Evolutionary conservation across 2,888 invertebrate species (phyloP).

Genomic region (Agrochola lota): DNA sequence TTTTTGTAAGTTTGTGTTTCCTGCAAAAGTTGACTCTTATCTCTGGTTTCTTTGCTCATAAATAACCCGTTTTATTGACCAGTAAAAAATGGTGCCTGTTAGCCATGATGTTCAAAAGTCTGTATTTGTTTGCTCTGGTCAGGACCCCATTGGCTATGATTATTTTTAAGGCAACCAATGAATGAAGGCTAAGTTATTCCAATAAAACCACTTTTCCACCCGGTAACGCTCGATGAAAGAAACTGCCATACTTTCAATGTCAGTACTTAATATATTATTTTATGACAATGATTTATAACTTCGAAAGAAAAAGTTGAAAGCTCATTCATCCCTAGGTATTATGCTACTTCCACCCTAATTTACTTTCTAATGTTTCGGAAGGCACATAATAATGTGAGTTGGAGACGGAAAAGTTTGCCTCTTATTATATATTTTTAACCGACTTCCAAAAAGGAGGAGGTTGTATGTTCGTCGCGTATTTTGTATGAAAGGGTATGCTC

Average conservation of each 20-base stretch:
- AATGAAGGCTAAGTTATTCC: not conserved
- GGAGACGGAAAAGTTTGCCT: slow-evolving; percentile 10
- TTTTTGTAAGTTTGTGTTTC: not conserved
- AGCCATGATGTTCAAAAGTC: not conserved
- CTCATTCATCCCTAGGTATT: slow-evolving; percentile 16
- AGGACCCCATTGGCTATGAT: not conserved
- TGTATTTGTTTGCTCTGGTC: not conserved
- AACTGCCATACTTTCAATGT: not conserved
- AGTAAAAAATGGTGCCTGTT: no score
- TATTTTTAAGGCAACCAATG: not conserved
- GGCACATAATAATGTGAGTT: not conserved
- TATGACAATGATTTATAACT: slow-evolving; percentile 34
- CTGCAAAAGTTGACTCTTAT: not conserved
- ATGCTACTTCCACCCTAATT: slow-evolving; percentile 32
- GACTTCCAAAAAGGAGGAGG: no score
- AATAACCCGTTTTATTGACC: not conserved
- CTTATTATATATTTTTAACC: no score
- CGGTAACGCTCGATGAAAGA: not conserved
- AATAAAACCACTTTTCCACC: not conserved
- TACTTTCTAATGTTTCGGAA: slow-evolving; percentile 11
- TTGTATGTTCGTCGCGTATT: no score
- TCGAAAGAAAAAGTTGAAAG: slow-evolving; percentile 20
- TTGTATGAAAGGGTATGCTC: no score
- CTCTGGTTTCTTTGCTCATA: not conserved
- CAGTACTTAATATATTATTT: slow-evolving; percentile 6